Evolutionary conservation across 2,888 invertebrate species (phyloP), one percentile per base, ranked within the genome.

Genomic region (Gortyna flavago): DNA sequence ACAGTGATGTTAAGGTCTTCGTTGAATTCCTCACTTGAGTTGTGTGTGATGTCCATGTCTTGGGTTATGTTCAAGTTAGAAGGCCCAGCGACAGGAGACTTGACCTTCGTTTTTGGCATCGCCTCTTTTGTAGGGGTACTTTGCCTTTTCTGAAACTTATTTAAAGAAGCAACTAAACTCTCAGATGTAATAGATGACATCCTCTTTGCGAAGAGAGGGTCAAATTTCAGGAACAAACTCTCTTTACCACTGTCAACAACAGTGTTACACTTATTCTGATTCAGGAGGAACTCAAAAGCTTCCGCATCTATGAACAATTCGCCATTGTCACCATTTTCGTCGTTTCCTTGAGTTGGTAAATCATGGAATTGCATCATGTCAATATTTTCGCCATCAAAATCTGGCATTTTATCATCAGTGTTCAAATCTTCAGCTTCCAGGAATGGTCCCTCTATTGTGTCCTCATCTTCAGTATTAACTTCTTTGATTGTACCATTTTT

Each of bases 261-360:
- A 13, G 93, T 89, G 87, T 94, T 94, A 65, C 89, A 90, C 84
- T 94, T 92, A 84, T 96, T 96, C 86, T 96, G 94, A 87, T 96
- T 96, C 38, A 96, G 86, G 16, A 96, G 91, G 80, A 95, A 96
- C 81, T 96, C 96, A 79, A 94, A 96, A 51, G 96, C 94, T 88
- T 96, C 95, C 29, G 96, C 96, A 80, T 96, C 96, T 73, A 96
- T 96, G 80, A 96, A 96, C 75, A 96, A 84, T 90, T 96, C 96
- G 32, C 91, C 94, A 77, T 89, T 91, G 29, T 94, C 94, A 6
- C 84, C 71, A 84, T 93, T 93, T 59, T 94, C 93, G 48, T 93
- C 92, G 64, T 86, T 91, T 62, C 51, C 88, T 84, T 90, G 91
- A 51, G 87, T 51, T 48, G 93, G 92, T 71, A 93, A 78, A 74